Base-by-base conservation (phyloP, 1,140 invertebrate species). In the Bathynomus jamesi region DNA sequence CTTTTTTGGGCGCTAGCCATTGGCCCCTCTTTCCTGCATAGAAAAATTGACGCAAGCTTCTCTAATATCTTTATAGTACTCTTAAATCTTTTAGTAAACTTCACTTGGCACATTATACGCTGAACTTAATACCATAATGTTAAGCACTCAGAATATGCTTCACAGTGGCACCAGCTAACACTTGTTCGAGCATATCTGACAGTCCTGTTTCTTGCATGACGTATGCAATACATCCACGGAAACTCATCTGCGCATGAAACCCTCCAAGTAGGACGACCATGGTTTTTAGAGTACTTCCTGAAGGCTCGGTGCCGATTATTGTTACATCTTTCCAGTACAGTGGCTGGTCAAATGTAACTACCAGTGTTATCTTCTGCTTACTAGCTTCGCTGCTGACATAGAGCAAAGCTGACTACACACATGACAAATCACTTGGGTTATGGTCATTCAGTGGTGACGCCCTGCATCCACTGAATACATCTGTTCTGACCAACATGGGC, bases 191-290 rank as follows among this genome's bases (percentile, higher is more conserved):
- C 3, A 69, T 25, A 7, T 69, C 32, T 17, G 63, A n/a, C 2
- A 72, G 25, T 13, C 64, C 70, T 28, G 30, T 24, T 1, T 46
- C 63, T 17, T 31, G n/a, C 70, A 72, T 72, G 2, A 72, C 4
- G 29, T 60, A 24, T 3, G 30, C 70, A 46, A 67, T 72, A 28
- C 21, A 28, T 7, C 70, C 63, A 30, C 65, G 4, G 30, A 72
- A 66, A 31, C 60, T 72, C 70, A 72, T 72, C 24, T 60, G 17
- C 4, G 65, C 67, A 29, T 72, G 70, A 40, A 72, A 72, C 5
- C 70, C 63, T 25, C 70, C 65, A n/a, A 67, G 65, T 1, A 11
- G 21, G 5, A 72, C 25, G 21, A 67, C 46, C 4, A 53, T 24
- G 0, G 2, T 29, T n/a, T 29, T 29, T 5, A 60, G 28, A 2